Evolutionary conservation across 2,888 invertebrate genomes (phyloP).

Genomic region (Eilema depressum): DNA sequence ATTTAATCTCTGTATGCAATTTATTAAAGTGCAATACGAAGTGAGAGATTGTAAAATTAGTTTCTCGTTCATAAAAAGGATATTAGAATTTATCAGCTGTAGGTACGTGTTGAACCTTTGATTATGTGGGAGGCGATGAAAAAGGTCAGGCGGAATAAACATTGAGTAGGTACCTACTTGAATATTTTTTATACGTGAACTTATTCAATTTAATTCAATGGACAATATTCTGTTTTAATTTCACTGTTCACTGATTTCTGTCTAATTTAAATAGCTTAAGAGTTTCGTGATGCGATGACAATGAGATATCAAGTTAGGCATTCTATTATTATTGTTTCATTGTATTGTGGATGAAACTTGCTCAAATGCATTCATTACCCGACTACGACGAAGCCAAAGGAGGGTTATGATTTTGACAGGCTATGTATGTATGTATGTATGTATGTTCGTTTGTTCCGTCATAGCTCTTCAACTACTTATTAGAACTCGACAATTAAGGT

Average conservation of each 20-base stretch:
- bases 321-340: not conserved
- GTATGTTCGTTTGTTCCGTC: no score
- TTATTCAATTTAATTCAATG: conserved; percentile 1
- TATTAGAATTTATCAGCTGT: not conserved
- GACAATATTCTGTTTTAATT: not conserved
- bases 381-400: no score
- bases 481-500: no score
- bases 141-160: not conserved
- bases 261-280: conserved; percentile 6
- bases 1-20: not conserved
- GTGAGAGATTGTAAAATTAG: not conserved
- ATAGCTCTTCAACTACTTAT: no score
- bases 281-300: not conserved
- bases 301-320: not conserved
- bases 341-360: not conserved
- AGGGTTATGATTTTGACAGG: no score
- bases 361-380: not conserved
- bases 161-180: not conserved
- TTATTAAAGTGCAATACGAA: not conserved
- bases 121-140: conserved; percentile 3
- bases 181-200: not conserved
- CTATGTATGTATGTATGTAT: no score
- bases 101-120: conserved; percentile 20
- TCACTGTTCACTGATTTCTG: conserved; percentile 1
- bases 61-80: not conserved